These are phyloP conservation scores for Cichlasoma orientale DNA, from an alignment of 2,797 vertebrate species.

Conservation along the genomic window DNA sequence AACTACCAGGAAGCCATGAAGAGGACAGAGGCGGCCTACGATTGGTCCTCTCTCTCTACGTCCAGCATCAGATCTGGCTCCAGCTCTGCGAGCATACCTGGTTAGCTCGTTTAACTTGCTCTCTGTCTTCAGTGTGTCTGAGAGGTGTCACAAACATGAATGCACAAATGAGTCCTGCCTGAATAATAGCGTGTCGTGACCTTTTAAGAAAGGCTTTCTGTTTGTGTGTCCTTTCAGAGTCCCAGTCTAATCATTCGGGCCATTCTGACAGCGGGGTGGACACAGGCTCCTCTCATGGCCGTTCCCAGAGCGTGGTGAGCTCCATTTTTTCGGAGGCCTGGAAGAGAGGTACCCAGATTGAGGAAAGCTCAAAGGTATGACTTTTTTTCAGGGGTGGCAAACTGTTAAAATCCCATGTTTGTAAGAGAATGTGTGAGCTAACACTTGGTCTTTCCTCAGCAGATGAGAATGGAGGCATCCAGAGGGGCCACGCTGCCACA, in stretches of 20 bases:
- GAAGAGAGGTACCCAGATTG: slow-evolving; percentile 97
- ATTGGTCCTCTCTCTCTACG: slow-evolving; percentile 97
- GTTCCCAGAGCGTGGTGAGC: slow-evolving; percentile 96
- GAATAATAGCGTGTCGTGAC: too few relatives aligned
- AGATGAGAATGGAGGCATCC: slow-evolving; percentile 76
- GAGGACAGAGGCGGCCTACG: slow-evolving; percentile 93
- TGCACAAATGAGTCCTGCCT: too few relatives aligned
- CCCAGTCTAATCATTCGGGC: slow-evolving; percentile 95
- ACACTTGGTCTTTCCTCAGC: slow-evolving; percentile 5
- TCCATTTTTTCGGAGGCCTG: slow-evolving; percentile 99
- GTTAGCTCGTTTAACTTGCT: slow-evolving; percentile 68
- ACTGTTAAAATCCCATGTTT: background rate
- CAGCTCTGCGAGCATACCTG: slow-evolving; percentile 94
- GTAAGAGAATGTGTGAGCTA: background rate
- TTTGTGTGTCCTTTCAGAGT: slow-evolving; percentile 68
- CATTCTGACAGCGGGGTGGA: slow-evolving; percentile 95
- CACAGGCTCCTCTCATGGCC: slow-evolving; percentile 87
- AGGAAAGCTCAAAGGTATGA: slow-evolving; percentile 91
- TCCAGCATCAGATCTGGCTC: slow-evolving; percentile 96
- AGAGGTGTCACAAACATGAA: too few relatives aligned
- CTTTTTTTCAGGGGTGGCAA: background rate
- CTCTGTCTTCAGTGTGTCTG: too few relatives aligned
- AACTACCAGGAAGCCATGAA: slow-evolving; percentile 98
- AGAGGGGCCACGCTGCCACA: slow-evolving; percentile 71
- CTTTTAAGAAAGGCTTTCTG: background rate